Evolutionary conservation across 2,797 vertebrate genomes (phyloP).

Genomic region (Chelidonichthys spinosus): DNA sequence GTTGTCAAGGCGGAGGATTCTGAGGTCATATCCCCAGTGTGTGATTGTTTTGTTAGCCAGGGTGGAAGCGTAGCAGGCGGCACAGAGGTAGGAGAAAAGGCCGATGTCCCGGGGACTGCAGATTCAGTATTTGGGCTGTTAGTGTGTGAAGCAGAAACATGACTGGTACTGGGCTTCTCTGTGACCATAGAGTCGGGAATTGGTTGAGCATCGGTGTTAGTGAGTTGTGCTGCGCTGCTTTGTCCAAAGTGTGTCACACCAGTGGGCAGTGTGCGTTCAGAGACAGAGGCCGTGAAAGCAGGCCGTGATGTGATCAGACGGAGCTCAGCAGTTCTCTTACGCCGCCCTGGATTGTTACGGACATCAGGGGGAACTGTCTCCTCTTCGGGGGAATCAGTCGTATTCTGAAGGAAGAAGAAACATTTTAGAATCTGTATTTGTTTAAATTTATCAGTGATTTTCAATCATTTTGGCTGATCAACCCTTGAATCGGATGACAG

Average conservation of each 20-base stretch:
- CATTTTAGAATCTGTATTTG: background rate
- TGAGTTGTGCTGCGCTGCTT: conserved; percentile 26
- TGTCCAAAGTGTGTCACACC: conserved; percentile 44
- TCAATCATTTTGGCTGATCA: background rate
- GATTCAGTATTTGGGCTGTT: conserved; percentile 34
- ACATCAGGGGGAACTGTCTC: conserved; percentile 69
- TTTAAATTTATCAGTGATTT: background rate
- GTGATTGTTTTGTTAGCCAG: conserved; percentile 70
- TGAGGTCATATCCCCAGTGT: conserved; percentile 74
- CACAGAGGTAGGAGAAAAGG: conserved; percentile 65
- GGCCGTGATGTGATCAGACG: conserved; percentile 78
- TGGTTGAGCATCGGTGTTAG: conserved; percentile 18
- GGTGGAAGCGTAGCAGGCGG: conserved; percentile 56
- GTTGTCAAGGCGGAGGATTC: conserved; percentile 75
- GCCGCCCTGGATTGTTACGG: conserved; percentile 61
- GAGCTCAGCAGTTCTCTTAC: conserved; percentile 87
- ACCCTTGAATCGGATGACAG: background rate
- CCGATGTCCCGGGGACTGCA: conserved; percentile 34
- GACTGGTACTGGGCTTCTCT: conserved; percentile 21
- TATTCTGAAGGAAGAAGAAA: conserved; percentile 74
- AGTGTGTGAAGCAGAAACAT: conserved; percentile 42
- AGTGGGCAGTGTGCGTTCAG: conserved; percentile 57
- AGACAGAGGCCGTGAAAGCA: conserved; percentile 80
- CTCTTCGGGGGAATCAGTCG: conserved; percentile 64
- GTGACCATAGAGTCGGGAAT: conserved; percentile 29